Conservation (phyloP, 2,113 vertebrate genomes). For the Nothoprocta perdicaria region DNA sequence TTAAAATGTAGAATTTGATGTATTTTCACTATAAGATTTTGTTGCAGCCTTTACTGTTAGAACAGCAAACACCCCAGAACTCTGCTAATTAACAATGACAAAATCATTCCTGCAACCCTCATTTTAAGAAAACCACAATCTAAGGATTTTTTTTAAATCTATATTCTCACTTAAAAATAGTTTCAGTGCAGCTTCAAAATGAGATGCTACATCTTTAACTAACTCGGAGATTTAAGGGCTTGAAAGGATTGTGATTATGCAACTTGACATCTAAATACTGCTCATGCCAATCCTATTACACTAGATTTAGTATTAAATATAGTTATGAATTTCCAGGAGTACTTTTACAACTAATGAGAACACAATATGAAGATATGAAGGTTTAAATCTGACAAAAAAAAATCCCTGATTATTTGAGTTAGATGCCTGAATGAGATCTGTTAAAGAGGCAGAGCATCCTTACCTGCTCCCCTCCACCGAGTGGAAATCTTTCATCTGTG, state of each 20-base stretch:
- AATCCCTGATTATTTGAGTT: not conserved
- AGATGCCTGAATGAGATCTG: not conserved
- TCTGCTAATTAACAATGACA: not conserved
- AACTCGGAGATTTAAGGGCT: not conserved
- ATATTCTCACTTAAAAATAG: not conserved
- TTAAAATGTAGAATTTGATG: not conserved
- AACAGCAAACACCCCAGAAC: not conserved
- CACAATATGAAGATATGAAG: not conserved
- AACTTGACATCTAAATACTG: not conserved
- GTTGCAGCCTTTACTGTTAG: not conserved
- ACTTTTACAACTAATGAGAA: not conserved
- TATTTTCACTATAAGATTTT: not conserved
- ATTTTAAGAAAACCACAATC: not conserved
- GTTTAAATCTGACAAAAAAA: not conserved
- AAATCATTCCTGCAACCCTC: not conserved
- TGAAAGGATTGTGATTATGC: not conserved
- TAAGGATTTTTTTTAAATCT: not conserved
- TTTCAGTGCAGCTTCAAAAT: not conserved
- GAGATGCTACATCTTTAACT: not conserved
- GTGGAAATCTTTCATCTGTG: not conserved
- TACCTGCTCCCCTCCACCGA: not conserved
- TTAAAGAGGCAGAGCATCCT: not conserved
- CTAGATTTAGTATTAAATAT: not conserved
- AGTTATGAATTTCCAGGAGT: fast-evolving
- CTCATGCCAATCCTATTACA: not conserved